A percentile compares a stretch with the other conserved stretches of the same genome.
These are phyloP conservation scores for Balearica regulorum DNA, from an alignment of 2,797 vertebrate genomes.

Conservation along the genomic window DNA sequence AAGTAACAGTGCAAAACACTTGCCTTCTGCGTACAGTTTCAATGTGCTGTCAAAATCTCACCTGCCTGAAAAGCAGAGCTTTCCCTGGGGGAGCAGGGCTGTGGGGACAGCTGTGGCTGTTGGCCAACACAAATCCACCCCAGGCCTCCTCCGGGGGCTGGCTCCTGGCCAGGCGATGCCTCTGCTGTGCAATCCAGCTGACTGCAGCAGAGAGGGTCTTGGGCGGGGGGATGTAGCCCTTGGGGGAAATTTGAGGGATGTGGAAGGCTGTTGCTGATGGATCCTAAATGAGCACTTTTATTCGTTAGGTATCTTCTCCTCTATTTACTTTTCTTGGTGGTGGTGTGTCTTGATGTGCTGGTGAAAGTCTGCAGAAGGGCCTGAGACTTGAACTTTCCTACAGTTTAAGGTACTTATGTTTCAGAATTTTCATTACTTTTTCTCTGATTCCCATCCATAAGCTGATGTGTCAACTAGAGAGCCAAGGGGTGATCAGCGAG, in stretches of 20 bases:
- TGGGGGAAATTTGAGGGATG: neutral
- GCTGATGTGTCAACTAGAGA: too few species aligned
- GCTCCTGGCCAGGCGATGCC: neutral
- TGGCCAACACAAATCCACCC: fast-evolving
- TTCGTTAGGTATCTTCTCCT: neutral
- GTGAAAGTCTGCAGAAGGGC: neutral
- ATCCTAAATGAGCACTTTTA: neutral
- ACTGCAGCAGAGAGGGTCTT: neutral
- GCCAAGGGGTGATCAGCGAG: too few species aligned
- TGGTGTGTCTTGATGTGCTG: neutral
- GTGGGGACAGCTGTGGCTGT: neutral
- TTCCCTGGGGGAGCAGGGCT: neutral
- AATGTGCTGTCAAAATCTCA: neutral
- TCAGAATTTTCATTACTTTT: neutral
- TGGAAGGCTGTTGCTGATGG: neutral
- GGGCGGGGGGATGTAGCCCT: neutral
- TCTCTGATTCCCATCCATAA: neutral
- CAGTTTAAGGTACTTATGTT: neutral
- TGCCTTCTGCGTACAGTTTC: neutral
- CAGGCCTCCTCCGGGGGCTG: neutral
- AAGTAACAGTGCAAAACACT: neutral
- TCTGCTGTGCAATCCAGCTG: fast-evolving
- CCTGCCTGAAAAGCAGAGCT: neutral
- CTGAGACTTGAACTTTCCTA: neutral
- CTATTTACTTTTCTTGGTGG: neutral